Conservation (phyloP, 2,113 vertebrate species). For the Colossoma macropomum region DNA sequence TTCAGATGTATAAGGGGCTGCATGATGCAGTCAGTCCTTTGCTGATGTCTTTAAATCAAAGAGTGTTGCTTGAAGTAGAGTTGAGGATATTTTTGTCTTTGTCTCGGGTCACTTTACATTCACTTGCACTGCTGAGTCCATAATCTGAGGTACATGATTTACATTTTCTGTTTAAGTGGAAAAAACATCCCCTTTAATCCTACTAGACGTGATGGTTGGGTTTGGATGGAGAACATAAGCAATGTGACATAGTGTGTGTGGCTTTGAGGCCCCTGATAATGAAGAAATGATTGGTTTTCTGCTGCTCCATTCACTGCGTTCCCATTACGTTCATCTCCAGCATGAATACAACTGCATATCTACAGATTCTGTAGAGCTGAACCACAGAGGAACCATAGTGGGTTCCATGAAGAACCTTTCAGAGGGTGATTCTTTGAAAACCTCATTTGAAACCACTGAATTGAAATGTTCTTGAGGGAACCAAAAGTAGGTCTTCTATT, state of each 20-base stretch:
- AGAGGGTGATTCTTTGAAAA: background rate
- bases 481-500: too few species aligned
- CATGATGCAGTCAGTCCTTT: too few species aligned
- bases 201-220: constrained; percentile 2
- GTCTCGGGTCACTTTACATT: background rate
- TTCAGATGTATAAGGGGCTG: background rate
- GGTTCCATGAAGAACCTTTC: background rate
- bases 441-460: background rate
- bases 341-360: background rate
- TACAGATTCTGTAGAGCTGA: background rate
- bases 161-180: constrained; percentile 4
- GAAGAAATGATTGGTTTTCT: constrained; percentile 50
- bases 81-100: background rate
- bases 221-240: constrained; percentile 16
- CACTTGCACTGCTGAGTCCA: background rate
- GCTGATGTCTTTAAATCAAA: background rate
- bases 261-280: constrained; percentile 40
- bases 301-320: constrained; percentile 44
- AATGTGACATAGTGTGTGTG: constrained; percentile 19
- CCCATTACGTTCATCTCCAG: background rate
- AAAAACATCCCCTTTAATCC: constrained; percentile 25
- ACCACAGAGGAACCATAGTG: background rate
- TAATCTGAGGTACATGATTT: constrained; percentile 7
- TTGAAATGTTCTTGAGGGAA: background rate
- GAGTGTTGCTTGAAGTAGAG: background rate